Base-by-base conservation (phyloP, 2,797 vertebrate genomes). In the Petrocephalus schoutedeni region DNA sequence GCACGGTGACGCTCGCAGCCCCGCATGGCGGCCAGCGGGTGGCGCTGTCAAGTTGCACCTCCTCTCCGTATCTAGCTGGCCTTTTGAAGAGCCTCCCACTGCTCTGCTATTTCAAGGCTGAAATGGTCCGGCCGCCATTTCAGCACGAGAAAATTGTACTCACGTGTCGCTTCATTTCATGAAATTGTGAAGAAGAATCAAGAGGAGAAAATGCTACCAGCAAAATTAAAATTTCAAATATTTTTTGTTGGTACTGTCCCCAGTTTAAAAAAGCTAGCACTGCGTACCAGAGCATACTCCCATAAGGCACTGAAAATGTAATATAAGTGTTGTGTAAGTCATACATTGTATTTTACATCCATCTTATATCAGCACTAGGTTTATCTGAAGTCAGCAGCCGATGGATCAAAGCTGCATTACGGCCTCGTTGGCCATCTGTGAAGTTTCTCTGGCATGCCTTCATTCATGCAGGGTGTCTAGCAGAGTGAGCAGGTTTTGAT, bases 11-110 rank as follows among this genome's bases (percentile, higher is more conserved):
- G 19, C 28, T 28, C 77, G 2, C 54, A 54, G 53, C 53, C 58
- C 59, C 5, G 49, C 14, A 61, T 23, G 10, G 49, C 67, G 0
- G 54, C 36, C 53, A 49, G 19, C 85, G 53, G 82, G 82, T 28
- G 64, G 58, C 82, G n/a, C 41, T 67, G 49, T 19, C 36, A 23
- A 61, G 85, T 84, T 45, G 64, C 56, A 84, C 59, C 87, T 32
- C 87, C 80, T 49, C 45, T 61, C 58, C 23, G 54, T 67, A 71
- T 85, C 71, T 88, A 23, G 64, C n/a, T 1, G 56, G 82, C 80
- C 49, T 23, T 28, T 85, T 53, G 8, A 71, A 71, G 56, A 45
- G 36, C 23, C 61, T 32, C 23, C 28, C 8, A 5, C 49, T 80
- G 23, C 49, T 51, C 28, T 56, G 21, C 56, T 77, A 58, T 41